These are phyloP conservation scores for Phylloscopus collybita DNA, from an alignment of 2,797 vertebrate genomes.

Conservation along the genomic window DNA sequence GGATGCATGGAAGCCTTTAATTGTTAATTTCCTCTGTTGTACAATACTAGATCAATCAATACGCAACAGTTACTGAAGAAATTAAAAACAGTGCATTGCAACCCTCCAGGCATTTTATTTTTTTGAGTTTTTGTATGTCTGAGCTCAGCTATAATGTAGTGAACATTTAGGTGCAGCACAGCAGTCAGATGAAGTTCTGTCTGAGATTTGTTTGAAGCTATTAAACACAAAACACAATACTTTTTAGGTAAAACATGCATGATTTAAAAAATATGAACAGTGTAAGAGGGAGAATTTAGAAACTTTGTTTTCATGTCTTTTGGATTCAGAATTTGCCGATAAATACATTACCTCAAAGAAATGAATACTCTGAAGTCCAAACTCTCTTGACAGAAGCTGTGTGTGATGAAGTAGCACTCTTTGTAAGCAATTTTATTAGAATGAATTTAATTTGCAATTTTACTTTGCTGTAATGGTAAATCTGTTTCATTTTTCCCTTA, in stretches of 20 bases:
- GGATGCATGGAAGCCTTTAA: background rate
- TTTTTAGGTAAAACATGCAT: background rate
- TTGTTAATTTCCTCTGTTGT: slow-evolving; percentile 6
- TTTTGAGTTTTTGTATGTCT: background rate
- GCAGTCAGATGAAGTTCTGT: background rate
- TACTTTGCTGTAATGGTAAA: background rate
- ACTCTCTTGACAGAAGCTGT: background rate
- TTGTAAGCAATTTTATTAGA: background rate
- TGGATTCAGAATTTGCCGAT: background rate
- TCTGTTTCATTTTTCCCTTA: background rate
- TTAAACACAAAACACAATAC: background rate
- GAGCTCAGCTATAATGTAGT: background rate
- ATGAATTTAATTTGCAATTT: slow-evolving; percentile 25
- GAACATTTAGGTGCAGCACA: background rate
- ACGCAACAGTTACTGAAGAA: background rate
- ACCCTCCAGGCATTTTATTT: background rate
- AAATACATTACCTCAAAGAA: background rate
- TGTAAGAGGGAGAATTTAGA: background rate
- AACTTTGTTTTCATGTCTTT: background rate
- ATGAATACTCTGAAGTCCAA: background rate
- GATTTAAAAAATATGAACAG: background rate
- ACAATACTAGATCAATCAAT: background rate
- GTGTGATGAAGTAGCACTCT: background rate
- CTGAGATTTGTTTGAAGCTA: background rate
- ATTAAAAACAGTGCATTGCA: background rate